Evolutionary conservation across 1,140 invertebrate genomes (phyloP), one percentile per base, ranked within the genome.

Genomic region (Drosophila littoralis): DNA sequence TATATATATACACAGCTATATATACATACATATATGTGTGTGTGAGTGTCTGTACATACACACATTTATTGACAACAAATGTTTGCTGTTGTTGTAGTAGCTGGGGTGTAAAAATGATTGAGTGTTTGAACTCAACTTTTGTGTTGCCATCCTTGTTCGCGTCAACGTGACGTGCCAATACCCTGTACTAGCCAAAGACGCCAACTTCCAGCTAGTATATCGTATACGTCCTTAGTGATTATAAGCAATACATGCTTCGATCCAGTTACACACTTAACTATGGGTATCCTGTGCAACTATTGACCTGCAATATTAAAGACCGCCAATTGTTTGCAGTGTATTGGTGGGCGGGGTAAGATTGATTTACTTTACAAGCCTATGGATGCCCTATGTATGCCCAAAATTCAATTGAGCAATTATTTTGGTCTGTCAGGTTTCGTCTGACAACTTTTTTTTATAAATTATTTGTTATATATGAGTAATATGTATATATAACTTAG

Each of bases 111-210:
- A 84, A 84, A 84, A 84, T 84, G 81, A 86, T 86, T 84, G 82
- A 84, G 81, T 84, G 82, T 81, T 81, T 84, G 82, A 84, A 81
- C 82, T 75, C 57, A 78, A 81, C 78, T 86, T 86, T 85, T 77
- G 73, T 81, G 69, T 60, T 60, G 69, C 55, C 35, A 22, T 50
- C 64, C 43, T 46, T 57, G 60, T 36, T 15, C 59, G 33, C 40
- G 22, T 59, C 55, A 32, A 60, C 58, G 8, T 45, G 51, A 45
- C 28, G 7, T 46, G 43, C 1, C 10, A 12, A 45, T 46, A 35
- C 57, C 57, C 57, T 59, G 28, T 59, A 43, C 10, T 12, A 33
- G 55, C 8, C n/a, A 33, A 59, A 12, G 38, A n/a, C 7, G 22
- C 1, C 22, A 32, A 28, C 22, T 7, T 28, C 22, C 13, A 43